Conservation (phyloP, 2,113 vertebrate species). For the Trematocara variabile region DNA sequence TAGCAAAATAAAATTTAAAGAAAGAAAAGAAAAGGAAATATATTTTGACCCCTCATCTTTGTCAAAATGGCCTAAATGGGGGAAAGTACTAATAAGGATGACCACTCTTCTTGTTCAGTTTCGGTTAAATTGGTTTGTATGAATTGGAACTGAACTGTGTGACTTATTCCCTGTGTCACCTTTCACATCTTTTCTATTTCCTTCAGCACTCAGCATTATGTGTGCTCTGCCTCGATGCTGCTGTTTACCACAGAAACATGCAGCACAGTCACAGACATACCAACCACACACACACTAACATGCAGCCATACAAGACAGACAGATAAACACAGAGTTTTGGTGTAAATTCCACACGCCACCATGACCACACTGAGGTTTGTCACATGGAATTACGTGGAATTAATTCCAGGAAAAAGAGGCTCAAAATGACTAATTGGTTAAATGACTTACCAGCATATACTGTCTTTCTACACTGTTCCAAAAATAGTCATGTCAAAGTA, state of each 20-base stretch:
- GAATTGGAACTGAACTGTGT: background rate
- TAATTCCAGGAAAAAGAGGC: background rate
- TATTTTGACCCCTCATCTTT: background rate
- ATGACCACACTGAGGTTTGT: rapidly evolving
- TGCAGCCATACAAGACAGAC: background rate
- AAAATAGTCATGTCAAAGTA: no score
- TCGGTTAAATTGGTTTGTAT: background rate
- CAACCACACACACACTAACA: background rate
- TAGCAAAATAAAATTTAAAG: background rate
- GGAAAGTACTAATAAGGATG: background rate
- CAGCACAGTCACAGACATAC: background rate
- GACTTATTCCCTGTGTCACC: background rate
- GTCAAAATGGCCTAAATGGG: background rate
- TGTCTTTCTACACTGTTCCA: background rate
- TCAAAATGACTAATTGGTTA: background rate
- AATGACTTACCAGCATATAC: background rate
- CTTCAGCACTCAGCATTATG: background rate
- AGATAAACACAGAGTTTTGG: background rate
- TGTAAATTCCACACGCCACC: background rate
- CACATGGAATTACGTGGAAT: background rate
- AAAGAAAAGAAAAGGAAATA: rapidly evolving
- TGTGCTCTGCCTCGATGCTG: background rate
- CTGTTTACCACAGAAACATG: background rate
- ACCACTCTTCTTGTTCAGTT: background rate
- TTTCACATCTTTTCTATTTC: background rate